Percentiles rank a stretch among this genome's conserved stretches.
Conservation (phyloP, 2,888 invertebrate species). For the Morpho deidamia region DNA sequence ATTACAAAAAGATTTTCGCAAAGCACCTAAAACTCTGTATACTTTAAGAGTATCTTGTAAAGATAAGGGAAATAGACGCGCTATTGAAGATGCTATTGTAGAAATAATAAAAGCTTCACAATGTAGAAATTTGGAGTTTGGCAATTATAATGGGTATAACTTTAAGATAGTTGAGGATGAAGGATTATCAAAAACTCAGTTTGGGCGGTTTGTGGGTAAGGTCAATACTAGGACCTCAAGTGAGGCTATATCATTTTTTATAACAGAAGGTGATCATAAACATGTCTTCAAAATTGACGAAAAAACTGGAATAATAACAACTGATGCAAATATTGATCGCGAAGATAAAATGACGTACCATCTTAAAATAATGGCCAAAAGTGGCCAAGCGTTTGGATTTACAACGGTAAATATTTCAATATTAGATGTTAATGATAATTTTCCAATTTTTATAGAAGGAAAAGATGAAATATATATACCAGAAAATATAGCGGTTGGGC, state of each 20-base stretch:
- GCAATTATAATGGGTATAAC: slow-evolving; percentile 86
- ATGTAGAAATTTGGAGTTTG: slow-evolving; percentile 86
- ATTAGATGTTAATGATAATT: slow-evolving; percentile 94
- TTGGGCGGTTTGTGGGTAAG: slow-evolving; percentile 86
- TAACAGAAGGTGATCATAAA: slow-evolving; percentile 88
- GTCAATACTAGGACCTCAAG: slow-evolving; percentile 81
- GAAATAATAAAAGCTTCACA: slow-evolving; percentile 88
- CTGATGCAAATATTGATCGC: slow-evolving; percentile 88
- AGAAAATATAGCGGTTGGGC: slow-evolving; percentile 95
- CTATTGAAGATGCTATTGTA: slow-evolving; percentile 86
- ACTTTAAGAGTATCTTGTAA: slow-evolving; percentile 87
- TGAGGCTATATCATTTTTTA: slow-evolving; percentile 84
- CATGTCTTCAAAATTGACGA: slow-evolving; percentile 89
- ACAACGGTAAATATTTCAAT: slow-evolving; percentile 89
- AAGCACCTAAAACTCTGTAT: slow-evolving; percentile 83
- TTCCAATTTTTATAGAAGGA: slow-evolving; percentile 88
- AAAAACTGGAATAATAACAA: slow-evolving; percentile 86
- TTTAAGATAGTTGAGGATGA: slow-evolving; percentile 91
- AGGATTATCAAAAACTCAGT: slow-evolving; percentile 77
- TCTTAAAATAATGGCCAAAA: slow-evolving; percentile 88
- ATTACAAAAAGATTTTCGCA: slow-evolving; percentile 81
- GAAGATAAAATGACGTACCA: slow-evolving; percentile 88
- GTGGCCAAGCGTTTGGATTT: slow-evolving; percentile 86
- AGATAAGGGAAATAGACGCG: slow-evolving; percentile 87
- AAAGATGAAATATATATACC: slow-evolving; percentile 88